These are phyloP conservation scores for Brachionus paranguensis DNA, from an alignment of 1,140 invertebrate genomes.

Conservation along the genomic window DNA sequence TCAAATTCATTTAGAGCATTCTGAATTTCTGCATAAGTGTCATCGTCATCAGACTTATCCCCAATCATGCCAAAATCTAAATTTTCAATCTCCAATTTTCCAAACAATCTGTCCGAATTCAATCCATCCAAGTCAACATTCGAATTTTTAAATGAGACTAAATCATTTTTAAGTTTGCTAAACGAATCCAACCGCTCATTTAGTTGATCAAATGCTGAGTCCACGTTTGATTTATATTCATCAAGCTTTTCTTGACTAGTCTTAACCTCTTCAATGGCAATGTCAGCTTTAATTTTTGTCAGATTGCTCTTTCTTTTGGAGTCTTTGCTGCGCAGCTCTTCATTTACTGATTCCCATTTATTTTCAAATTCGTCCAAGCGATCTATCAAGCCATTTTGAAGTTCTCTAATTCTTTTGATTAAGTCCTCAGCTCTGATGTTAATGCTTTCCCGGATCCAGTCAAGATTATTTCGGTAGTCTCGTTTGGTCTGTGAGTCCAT, in stretches of 20 bases:
- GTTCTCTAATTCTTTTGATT: background rate
- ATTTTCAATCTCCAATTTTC: conserved; percentile 5
- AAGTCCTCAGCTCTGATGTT: conserved; percentile 12
- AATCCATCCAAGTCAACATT: background rate
- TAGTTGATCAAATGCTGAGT: background rate
- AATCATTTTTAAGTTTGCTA: background rate
- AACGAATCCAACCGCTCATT: background rate
- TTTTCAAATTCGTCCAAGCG: conserved; percentile 2
- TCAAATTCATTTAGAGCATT: conserved; percentile 1
- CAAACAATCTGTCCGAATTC: background rate
- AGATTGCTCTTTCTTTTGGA: background rate
- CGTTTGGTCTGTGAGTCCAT: background rate
- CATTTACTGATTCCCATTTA: background rate
- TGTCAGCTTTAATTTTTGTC: background rate
- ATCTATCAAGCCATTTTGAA: background rate
- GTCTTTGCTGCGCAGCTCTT: background rate
- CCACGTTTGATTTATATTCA: background rate
- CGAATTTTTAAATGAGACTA: background rate
- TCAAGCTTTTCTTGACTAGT: background rate
- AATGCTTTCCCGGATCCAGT: conserved; percentile 11
- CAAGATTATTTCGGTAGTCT: background rate
- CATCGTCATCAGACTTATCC: background rate
- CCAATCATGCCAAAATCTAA: background rate
- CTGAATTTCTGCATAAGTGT: conserved; percentile 2
- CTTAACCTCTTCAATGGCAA: background rate